Evolutionary conservation across 2,113 vertebrate species (phyloP), one percentile per base, ranked within the genome.

Genomic region (Catharus bicknelli): DNA sequence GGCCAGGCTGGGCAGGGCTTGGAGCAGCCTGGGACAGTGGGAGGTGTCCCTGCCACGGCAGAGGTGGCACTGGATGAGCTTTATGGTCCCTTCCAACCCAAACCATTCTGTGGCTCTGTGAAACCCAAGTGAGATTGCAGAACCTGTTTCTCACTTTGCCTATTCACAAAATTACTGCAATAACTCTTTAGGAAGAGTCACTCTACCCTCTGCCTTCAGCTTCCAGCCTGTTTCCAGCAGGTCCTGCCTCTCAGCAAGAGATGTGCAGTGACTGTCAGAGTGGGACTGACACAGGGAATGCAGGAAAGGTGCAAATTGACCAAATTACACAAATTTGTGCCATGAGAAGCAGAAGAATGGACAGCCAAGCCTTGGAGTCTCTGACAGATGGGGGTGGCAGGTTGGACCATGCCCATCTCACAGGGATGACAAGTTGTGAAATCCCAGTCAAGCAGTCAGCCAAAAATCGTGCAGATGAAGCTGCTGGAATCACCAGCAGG

Each of bases 1-100:
- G 78, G 54, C 14, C 54, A 47, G 40, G 25, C 0, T 75, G 69
- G 69, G 13, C 0, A 0, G 40, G 9, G 29, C 11, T 68, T 9
- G 30, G 63, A 83, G 30, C 47, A 42, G 0, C 34, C 70, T 76
- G 78, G 86, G 20, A 1, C 0, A 3, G 34, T 42, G 63, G 21
- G 6, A 83, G 8, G 9, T 34, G 69, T 34, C 53, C 13, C 61
- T 81, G 55, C 6, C 38, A 29, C 26, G 38, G 47, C 53, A 40
- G 23, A 8, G 19, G 14, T 34, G 47, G 40, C 10, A 34, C 2
- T 1, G 11, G 47, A 4, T 21, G 40, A 2, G 0, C 11, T 61
- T 68, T 36, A 23, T 7, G 30, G 18, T 19, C 26, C 40, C 12
- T 69, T 32, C 48, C 17, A 42, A 13, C 13, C 47, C 70, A 42